These are phyloP conservation scores for Syngnathus rostellatus DNA, from an alignment of 2,797 vertebrate genomes.

Conservation along the genomic window DNA sequence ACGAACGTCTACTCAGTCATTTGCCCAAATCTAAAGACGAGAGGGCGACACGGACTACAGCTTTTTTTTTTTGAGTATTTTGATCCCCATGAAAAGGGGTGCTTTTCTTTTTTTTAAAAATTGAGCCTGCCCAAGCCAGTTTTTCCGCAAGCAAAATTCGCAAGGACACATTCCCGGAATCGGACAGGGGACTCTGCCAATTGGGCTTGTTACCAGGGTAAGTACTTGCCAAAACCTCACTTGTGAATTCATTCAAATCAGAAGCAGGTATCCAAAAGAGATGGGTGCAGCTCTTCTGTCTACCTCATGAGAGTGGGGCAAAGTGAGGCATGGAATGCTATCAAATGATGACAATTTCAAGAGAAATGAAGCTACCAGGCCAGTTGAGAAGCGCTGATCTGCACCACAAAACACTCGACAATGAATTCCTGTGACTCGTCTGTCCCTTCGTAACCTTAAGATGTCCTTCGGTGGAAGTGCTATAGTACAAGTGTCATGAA, in stretches of 20 bases:
- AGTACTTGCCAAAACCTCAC: not conserved
- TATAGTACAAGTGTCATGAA: conserved; percentile 35
- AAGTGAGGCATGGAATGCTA: not conserved
- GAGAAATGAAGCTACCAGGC: not conserved
- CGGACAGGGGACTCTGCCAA: not conserved
- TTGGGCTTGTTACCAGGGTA: not conserved
- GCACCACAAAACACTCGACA: conserved; percentile 55
- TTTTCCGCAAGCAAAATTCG: not conserved
- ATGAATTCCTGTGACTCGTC: conserved; percentile 70
- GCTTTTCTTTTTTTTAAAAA: not conserved
- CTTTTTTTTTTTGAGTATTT: not conserved
- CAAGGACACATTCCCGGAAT: not conserved
- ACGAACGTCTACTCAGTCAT: not conserved
- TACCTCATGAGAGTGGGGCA: not conserved
- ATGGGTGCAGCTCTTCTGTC: not conserved
- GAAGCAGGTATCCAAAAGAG: not conserved
- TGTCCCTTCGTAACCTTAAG: conserved; percentile 64
- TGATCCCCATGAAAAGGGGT: not conserved
- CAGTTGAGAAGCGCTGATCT: conserved; percentile 33
- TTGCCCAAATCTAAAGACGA: not conserved
- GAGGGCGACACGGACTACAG: not conserved
- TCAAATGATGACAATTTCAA: not conserved
- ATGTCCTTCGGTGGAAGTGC: conserved; percentile 43
- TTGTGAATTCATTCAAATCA: not conserved
- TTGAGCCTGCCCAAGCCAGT: not conserved